A percentile compares a stretch with the other conserved stretches of the same genome.
Conservation (phyloP, 2,113 vertebrate genomes). For the Poicephalus gulielmi region DNA sequence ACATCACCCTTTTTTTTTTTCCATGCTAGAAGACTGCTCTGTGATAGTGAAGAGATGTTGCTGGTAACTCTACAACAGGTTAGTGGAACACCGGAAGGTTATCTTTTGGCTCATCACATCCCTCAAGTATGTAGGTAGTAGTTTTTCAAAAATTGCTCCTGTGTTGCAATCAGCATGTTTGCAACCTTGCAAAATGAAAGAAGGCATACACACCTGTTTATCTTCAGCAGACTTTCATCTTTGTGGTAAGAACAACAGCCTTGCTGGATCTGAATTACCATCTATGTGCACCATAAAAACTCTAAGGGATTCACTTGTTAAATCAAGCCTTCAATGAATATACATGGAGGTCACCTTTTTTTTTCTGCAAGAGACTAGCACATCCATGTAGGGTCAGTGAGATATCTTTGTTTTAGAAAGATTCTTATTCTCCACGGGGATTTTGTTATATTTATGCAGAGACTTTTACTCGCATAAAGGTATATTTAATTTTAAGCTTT, state of each 20-base stretch:
- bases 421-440: background rate
- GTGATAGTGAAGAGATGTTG: background rate
- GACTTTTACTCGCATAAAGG: background rate
- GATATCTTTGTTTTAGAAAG: background rate
- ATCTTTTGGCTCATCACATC: background rate
- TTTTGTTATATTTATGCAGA: background rate
- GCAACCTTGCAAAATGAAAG: slow-evolving; percentile 13
- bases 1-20: background rate
- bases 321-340: background rate
- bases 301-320: background rate
- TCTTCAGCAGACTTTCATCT: slow-evolving; percentile 52
- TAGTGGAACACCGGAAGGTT: background rate
- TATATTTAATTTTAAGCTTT: background rate
- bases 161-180: background rate
- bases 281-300: background rate
- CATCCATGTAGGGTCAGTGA: background rate
- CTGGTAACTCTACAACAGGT: background rate
- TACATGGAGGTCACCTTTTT: background rate
- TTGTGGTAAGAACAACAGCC: background rate
- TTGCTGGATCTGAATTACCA: background rate
- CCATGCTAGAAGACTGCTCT: background rate
- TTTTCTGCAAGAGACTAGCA: background rate
- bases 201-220: background rate
- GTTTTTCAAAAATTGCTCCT: background rate
- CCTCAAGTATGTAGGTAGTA: background rate